Percentiles rank a stretch among this genome's conserved stretches.
Evolutionary conservation across 2,888 invertebrate species (phyloP).

Genomic region (Abrostola tripartita): DNA sequence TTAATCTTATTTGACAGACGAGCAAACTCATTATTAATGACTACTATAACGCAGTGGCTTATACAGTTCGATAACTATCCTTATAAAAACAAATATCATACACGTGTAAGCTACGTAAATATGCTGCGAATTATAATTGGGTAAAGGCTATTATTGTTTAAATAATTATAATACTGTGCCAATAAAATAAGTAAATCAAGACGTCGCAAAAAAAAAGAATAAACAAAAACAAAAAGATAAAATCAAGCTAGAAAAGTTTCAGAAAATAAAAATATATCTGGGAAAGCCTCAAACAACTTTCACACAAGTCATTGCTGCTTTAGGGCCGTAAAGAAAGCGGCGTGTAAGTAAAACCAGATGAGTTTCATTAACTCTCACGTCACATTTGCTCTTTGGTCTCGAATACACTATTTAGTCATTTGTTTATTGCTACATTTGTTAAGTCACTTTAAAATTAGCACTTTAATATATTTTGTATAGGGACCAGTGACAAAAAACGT

Average conservation of each 20-base stretch:
- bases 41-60: too few species aligned
- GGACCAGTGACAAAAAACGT: too few species aligned
- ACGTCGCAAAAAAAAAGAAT: conserved; percentile 24
- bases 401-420: conserved; percentile 1
- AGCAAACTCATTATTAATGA: too few species aligned
- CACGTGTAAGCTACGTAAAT: too few species aligned
- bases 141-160: too few species aligned
- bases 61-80: too few species aligned
- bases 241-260: conserved; percentile 17
- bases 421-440: background rate
- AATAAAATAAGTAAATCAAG: background rate
- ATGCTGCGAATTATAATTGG: too few species aligned
- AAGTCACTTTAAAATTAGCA: too few species aligned
- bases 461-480: too few species aligned
- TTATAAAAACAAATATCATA: too few species aligned
- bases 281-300: conserved; percentile 40
- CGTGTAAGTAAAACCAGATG: conserved; percentile 20
- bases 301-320: conserved; percentile 29
- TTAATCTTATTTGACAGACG: too few species aligned
- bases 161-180: too few species aligned
- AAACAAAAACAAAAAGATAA: conserved; percentile 34
- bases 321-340: conserved; percentile 19
- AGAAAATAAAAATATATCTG: conserved; percentile 38
- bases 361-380: conserved; percentile 25
- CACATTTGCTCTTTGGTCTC: conserved; percentile 6